These are phyloP conservation scores for Bambusicola thoracicus DNA, from an alignment of 2,113 vertebrate species.

Conservation along the genomic window DNA sequence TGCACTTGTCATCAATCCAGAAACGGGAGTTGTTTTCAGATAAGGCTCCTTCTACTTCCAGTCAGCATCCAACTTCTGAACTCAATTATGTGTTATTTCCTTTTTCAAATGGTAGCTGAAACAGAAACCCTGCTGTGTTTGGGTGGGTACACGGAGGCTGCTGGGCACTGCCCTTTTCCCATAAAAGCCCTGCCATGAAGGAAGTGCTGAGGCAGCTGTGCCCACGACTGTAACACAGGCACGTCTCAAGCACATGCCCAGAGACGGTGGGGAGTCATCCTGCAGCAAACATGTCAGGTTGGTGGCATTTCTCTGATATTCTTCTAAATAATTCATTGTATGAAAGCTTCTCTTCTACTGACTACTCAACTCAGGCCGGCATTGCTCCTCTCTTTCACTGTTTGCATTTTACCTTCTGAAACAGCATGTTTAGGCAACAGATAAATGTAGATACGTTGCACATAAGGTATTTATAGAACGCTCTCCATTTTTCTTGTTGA, in stretches of 20 bases:
- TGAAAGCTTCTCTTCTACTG: background rate
- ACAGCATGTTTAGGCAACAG: background rate
- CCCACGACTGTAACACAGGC: background rate
- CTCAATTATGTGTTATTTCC: background rate
- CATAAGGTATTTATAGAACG: background rate
- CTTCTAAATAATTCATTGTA: background rate
- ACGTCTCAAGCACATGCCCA: fast-evolving
- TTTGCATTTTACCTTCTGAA: background rate
- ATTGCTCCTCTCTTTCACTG: background rate
- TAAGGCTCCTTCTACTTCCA: background rate
- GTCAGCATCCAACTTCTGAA: background rate
- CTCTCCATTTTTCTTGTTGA: background rate
- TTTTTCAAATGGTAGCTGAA: background rate
- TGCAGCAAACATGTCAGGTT: conserved; percentile 29
- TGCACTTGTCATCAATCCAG: background rate
- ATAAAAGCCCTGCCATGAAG: fast-evolving
- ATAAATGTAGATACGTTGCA: background rate
- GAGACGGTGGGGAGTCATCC: background rate
- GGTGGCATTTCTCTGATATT: background rate
- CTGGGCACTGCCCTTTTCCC: background rate
- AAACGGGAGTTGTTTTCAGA: background rate
- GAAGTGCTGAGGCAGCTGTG: background rate
- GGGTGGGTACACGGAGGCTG: background rate
- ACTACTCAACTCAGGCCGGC: background rate
- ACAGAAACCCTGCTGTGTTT: background rate